A percentile compares a stretch with the other conserved stretches of the same genome.
Evolutionary conservation across 2,888 invertebrate species (phyloP).

Genomic region (Melolontha melolontha): DNA sequence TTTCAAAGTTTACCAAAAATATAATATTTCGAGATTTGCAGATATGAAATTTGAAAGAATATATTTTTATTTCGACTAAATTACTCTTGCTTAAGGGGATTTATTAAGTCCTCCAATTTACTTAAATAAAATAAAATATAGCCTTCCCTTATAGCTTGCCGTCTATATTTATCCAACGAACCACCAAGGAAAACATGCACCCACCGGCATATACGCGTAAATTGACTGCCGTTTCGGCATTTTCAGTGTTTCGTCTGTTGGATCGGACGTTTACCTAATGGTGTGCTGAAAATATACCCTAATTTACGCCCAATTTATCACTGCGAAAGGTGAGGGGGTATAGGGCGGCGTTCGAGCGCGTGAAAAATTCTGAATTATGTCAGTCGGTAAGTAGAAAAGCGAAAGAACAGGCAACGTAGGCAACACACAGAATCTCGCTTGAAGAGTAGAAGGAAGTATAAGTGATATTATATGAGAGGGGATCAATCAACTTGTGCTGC

Average conservation of each 20-base stretch:
- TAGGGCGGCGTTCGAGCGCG: neutral
- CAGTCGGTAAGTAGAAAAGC: no score
- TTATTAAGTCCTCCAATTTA: no score
- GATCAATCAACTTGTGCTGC: slow-evolving; percentile 48
- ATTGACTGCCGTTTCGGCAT: slow-evolving; percentile 5
- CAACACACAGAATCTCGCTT: neutral
- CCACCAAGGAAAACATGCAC: no score
- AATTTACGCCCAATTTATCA: slow-evolving; percentile 37
- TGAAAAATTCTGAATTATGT: slow-evolving; percentile 13
- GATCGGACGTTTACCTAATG: slow-evolving; percentile 22
- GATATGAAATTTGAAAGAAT: no score
- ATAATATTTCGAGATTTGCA: no score
- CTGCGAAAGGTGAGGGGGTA: neutral
- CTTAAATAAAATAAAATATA: no score
- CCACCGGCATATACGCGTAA: no score
- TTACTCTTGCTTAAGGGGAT: no score
- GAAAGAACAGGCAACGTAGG: slow-evolving; percentile 9
- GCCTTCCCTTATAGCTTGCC: no score
- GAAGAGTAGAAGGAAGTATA: slow-evolving; percentile 32
- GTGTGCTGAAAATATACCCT: slow-evolving; percentile 23
- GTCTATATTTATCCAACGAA: no score
- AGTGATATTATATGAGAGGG: slow-evolving; percentile 47
- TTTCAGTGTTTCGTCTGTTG: slow-evolving; percentile 1
- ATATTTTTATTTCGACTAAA: no score
- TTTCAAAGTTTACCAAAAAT: no score